Evolutionary conservation across 2,797 vertebrate species (phyloP).

Genomic region (Phoxinus dragarum): DNA sequence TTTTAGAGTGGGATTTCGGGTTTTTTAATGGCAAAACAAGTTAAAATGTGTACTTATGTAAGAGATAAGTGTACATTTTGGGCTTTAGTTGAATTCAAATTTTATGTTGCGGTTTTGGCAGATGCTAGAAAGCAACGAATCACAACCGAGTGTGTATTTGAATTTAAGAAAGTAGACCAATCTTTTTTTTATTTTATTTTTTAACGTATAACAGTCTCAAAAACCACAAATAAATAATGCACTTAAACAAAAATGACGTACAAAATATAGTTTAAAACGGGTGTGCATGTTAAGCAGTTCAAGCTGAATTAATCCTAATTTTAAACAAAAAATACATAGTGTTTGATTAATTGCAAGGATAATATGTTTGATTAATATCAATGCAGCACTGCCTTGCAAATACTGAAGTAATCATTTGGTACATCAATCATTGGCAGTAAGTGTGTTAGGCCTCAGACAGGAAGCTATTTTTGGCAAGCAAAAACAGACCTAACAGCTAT

Average conservation of each 20-base stretch:
- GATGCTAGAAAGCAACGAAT: not conserved
- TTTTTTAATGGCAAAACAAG: not conserved
- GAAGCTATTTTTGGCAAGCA: not conserved
- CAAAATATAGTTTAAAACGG: not conserved
- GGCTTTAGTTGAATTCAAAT: not conserved
- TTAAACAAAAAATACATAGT: not conserved
- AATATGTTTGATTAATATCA: constrained; percentile 14
- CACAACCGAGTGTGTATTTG: not conserved
- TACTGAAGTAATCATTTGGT: constrained; percentile 7
- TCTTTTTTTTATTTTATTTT: not conserved
- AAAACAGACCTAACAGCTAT: not conserved
- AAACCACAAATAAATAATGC: not conserved
- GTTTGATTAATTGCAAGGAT: constrained; percentile 13
- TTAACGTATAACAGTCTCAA: not conserved
- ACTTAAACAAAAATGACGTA: not conserved
- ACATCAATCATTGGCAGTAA: constrained; percentile 10
- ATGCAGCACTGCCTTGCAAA: not conserved
- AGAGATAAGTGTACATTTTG: not conserved
- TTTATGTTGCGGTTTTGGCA: not conserved
- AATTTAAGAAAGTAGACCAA: not conserved
- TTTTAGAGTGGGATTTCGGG: not conserved
- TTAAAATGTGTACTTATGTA: no score
- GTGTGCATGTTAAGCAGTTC: not conserved
- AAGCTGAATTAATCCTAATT: not conserved
- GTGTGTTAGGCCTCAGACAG: not conserved